Base-by-base conservation (phyloP, 2,888 invertebrate genomes). In the Cetonia aurata region DNA sequence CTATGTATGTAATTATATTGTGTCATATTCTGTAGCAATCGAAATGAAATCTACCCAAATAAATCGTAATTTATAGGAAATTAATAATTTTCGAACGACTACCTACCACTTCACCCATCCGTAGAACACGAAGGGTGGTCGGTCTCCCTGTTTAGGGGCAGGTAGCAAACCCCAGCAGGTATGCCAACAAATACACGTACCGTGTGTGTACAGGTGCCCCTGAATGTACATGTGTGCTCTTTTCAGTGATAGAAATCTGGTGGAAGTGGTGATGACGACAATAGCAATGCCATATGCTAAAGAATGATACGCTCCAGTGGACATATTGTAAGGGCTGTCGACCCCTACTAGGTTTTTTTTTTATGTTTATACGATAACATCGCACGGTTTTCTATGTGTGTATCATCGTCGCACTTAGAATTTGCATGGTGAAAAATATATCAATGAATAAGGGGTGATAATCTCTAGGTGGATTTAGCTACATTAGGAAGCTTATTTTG, bases 271-370 rank as follows among this genome's bases (percentile, higher is more conserved):
- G 50, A 65, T 50, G 62, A 65, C 62, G 48, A 60, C 48, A 65
- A 50, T 78, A 77, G 78, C 77, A 77, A 76, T 75, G 76, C 80
- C 80, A 80, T 80, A 80, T 80, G 80, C 77, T 79, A 78, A 74
- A 73, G 75, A 74, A 71, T 75, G 78, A 77, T 76, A 76, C 76
- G 78, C 77, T 77, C 75, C 74, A 78, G 76, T 75, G 75, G 41
- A 33, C 50, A 48, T 17, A 37, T 62, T 15, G 62, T 37, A 41
- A 41, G 62, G 62, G 62, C 50, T 65, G 62, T 50, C 62, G 50
- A 65, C 57, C 37, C 50, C 17, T 50, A 50, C 50, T 65, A 8
- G 12, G 52, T 65, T 25, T 25, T 25, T 25, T 25, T 52, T 65
- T 52, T 65, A 50, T 65, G 37, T 65, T 50, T 65, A 60, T 60